Base-by-base conservation (phyloP, 2,888 invertebrate genomes). In the Phyllotreta striolata region DNA sequence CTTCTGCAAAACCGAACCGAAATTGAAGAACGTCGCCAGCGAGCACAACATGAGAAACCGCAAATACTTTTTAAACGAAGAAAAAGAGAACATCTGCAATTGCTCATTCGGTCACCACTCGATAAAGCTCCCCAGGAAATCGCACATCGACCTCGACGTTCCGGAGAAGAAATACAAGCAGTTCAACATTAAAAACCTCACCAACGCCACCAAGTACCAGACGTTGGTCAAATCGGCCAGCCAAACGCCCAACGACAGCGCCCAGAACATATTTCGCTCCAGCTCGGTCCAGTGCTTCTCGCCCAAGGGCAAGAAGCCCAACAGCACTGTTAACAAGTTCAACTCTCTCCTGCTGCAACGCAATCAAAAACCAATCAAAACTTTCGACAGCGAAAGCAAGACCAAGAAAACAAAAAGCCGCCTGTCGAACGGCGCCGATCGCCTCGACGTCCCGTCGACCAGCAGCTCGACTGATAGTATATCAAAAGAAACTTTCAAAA, bases 291-390 rank as follows among this genome's bases (percentile, higher is more conserved):
- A 76, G 57, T 69, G 62, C 9, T 74, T 76, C 49, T 72, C 84
- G 5, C 85, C 84, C 34, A 81, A 85, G 82, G 44, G 44, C 38
- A 75, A 77, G 78, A 72, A 84, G 80, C 71, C 75, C 81, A n/a
- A 76, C 82, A 9, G 83, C 81, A 46, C 84, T 7, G 62, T 68
- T 0, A 73, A 69, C 52, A 75, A 75, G 58, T 74, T 73, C 52
- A 75, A 75, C 55, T 70, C 74, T n/a, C 62, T 76, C 9, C 38
- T 72, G 14, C 55, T 71, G 9, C 73, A 67, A 64, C 63, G 68
- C 14, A 68, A 68, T 60, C 65, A 68, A 66, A 71, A 69, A 55
- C 60, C 62, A 10, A 65, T 66, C 24, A 65, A 66, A 44, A 41
- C 39, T 10, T 37, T 56, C 5, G 62, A 62, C 46, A 55, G 44